A percentile compares a stretch with the other conserved stretches of the same genome.
Evolutionary conservation across 2,888 invertebrate genomes (phyloP).

Genomic region (Syrista parreyssii): DNA sequence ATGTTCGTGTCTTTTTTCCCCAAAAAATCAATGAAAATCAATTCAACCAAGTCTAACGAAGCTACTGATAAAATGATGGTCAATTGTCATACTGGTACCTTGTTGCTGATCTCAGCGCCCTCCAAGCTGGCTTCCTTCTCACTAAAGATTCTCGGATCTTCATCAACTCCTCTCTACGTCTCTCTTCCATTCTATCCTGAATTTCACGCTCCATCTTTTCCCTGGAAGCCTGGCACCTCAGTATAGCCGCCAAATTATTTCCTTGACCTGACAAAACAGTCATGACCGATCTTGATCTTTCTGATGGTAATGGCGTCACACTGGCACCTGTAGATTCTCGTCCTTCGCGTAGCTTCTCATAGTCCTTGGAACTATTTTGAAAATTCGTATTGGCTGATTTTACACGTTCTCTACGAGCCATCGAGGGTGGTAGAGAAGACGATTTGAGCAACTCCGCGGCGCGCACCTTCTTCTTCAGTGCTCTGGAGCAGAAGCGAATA

Average conservation of each 20-base stretch:
- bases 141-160: slow-evolving; percentile 72
- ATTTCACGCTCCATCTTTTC: slow-evolving; percentile 75
- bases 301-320: slow-evolving; percentile 45
- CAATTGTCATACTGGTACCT: slow-evolving; percentile 39
- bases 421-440: slow-evolving; percentile 75
- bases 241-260: slow-evolving; percentile 75
- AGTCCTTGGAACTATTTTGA: slow-evolving; percentile 34
- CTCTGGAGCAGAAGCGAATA: slow-evolving; percentile 58
- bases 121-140: slow-evolving; percentile 78
- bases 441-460: slow-evolving; percentile 77
- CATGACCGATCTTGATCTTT: slow-evolving; percentile 54
- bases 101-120: slow-evolving; percentile 68
- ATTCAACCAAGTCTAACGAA: background rate
- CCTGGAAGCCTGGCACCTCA: slow-evolving; percentile 68
- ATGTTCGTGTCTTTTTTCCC: slow-evolving; percentile 61
- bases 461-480: slow-evolving; percentile 75
- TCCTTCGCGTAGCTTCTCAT: slow-evolving; percentile 12
- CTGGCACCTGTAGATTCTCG: slow-evolving; percentile 29
- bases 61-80: background rate
- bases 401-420: slow-evolving; percentile 73
- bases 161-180: slow-evolving; percentile 70
- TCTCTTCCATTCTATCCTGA: slow-evolving; percentile 71
- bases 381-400: slow-evolving; percentile 40
- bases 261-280: slow-evolving; percentile 48
- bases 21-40: background rate